A percentile compares a stretch with the other conserved stretches of the same genome.
These are phyloP conservation scores for Muschampia plurimacula DNA, from an alignment of 2,888 invertebrate species.

Conservation along the genomic window DNA sequence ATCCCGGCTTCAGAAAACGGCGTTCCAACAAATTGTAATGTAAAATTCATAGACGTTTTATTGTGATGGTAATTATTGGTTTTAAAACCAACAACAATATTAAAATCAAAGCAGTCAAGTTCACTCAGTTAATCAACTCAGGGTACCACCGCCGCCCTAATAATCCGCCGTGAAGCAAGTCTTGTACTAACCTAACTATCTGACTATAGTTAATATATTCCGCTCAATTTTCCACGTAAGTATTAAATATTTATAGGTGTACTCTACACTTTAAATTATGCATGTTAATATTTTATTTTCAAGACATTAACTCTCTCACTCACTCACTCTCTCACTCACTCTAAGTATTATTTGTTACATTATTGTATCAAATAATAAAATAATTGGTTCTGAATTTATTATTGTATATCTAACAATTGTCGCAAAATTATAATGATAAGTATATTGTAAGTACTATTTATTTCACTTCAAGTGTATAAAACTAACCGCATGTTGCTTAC, in stretches of 20 bases:
- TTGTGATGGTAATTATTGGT: background rate
- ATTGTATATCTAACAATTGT: too few relatives aligned
- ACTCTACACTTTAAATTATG: too few relatives aligned
- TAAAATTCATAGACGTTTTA: background rate
- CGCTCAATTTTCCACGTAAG: background rate
- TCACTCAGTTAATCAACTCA: too few relatives aligned
- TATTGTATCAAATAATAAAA: background rate
- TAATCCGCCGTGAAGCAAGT: too few relatives aligned
- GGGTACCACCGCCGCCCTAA: too few relatives aligned
- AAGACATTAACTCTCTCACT: background rate
- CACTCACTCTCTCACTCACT: background rate
- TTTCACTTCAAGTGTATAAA: background rate
- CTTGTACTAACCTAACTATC: background rate
- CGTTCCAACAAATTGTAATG: background rate
- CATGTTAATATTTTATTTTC: background rate
- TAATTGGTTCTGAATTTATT: too few relatives aligned
- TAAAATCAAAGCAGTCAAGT: too few relatives aligned
- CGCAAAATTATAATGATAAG: background rate
- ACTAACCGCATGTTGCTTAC: slow-evolving; percentile 33
- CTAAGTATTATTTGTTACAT: background rate
- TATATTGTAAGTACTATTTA: background rate
- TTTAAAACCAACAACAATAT: too few relatives aligned
- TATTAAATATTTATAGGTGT: background rate
- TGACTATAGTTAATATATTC: background rate
- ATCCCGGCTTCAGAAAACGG: background rate